Evolutionary conservation across 2,113 vertebrate species (phyloP).

Genomic region (Eudyptes chrysolophus): DNA sequence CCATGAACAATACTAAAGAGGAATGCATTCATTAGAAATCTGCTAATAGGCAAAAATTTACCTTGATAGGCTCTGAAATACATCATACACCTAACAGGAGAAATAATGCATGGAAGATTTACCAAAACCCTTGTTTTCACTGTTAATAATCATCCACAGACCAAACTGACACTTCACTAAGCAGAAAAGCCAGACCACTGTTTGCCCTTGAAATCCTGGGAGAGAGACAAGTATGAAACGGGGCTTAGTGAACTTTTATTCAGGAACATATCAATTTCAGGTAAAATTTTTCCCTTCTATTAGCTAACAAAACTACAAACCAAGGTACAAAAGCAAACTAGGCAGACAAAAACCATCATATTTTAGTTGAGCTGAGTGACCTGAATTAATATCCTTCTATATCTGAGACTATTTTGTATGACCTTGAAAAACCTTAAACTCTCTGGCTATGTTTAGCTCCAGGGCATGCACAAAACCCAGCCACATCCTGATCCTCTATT

Average conservation of each 20-base stretch:
- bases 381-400: background rate
- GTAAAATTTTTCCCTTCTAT: background rate
- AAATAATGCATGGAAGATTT: background rate
- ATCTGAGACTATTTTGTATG: background rate
- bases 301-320: background rate
- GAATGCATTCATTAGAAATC: background rate
- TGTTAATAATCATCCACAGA: background rate
- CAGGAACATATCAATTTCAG: background rate
- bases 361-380: background rate
- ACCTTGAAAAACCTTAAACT: background rate
- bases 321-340: background rate
- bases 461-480: background rate
- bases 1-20: background rate
- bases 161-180: background rate
- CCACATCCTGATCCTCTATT: background rate
- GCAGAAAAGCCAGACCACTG: background rate
- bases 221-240: background rate
- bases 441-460: background rate
- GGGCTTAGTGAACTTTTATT: background rate
- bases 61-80: background rate
- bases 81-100: background rate
- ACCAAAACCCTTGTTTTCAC: background rate
- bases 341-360: background rate
- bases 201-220: background rate
- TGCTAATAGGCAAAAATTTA: background rate